Base-by-base conservation (phyloP, 2,888 invertebrate species). In the Ophioninae sp. region DNA sequence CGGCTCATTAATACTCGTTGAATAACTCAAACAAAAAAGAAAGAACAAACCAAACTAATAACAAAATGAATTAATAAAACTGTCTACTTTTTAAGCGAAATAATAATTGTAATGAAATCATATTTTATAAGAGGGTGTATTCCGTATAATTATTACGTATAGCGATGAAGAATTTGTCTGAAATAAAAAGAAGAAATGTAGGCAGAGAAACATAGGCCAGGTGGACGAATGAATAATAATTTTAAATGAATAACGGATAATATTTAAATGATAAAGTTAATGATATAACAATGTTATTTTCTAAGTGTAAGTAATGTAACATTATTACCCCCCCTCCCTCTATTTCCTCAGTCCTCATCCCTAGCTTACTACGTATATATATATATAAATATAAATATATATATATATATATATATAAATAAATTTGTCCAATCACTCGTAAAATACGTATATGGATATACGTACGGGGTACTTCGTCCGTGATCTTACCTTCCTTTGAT, bases 111-210 rank as follows among this genome's bases (percentile, higher is more conserved):
- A 88, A 89, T 88, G 86, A 91, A 90, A 90, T 88, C 86, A 91
- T 91, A 91, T 91, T 91, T 91, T 91, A 91, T 91, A 91, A 91
- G 90, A 90, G 88, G 87, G 86, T 88, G 86, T 90, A 89, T 88
- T 89, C 88, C 87, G 80, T 88, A 50, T 50, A 88, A 87, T 80
- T 70, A 83, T 81, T 86, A 88, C 87, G 74, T 89, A 89, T 88
- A 89, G 88, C 87, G 87, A 87, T 86, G 88, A 85, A 79, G 81
- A 75, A 81, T 76, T 82, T 80, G 83, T 83, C 83, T 73, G 37
- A 79, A 10, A 65, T 62, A 61, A 79, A 84, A 82, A 80, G 82
- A 81, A 68, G 72, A 78, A 59, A 78, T 76, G 72, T 82, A 72
- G 73, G 85, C 64, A 81, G 81, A 85, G 85, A 88, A 85, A 79